Evolutionary conservation across 2,888 invertebrate species (phyloP), one percentile per base, ranked within the genome.

Genomic region (Synergus laeviventris): DNA sequence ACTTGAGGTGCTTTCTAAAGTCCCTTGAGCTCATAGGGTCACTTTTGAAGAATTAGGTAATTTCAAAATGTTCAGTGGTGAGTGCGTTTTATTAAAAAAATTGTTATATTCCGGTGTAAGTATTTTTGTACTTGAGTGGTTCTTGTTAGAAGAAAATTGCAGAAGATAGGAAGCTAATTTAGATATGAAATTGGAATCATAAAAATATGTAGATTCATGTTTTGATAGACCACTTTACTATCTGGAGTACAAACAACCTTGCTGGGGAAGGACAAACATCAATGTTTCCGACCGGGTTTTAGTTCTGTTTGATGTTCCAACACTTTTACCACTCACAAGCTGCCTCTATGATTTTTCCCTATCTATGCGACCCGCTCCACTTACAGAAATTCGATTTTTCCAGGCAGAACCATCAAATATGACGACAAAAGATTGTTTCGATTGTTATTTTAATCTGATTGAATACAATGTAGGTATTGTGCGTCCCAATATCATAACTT

Each of bases 291-390:
- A 42, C 70, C 31, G 31, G 45, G 39, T 66, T 66, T 24, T 66
- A 66, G 49, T 31, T 70, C 70, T 70, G 45, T 70, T 70, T 70
- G 70, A 49, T 70, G 49, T 70, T 31, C 45, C 45, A 70, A 70
- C 31, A 70, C 45, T 45, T 49, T 70, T 70, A 70, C 70, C 31
- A 49, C 45, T 9, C 45, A 49, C 70, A 45, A 70, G 45, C 49
- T 45, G 45, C 70, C 31, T 49, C 45, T 49, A 45, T 31, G 70
- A 49, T 70, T 70, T 49, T 45, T 49, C n/a, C 45, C 45, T 70
- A 45, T 66, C 45, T 42, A 66, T 24, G 31, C 70, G 31, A 31
- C 16, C 24, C 24, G 70, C 31, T 45, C 70, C 66, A 45, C 66
- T 66, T 66, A 24, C 42, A 42, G 66, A 42, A 66, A 66, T 66